Evolutionary conservation across 2,888 invertebrate genomes (phyloP).

Genomic region (Dasysyrphus albostriatus): DNA sequence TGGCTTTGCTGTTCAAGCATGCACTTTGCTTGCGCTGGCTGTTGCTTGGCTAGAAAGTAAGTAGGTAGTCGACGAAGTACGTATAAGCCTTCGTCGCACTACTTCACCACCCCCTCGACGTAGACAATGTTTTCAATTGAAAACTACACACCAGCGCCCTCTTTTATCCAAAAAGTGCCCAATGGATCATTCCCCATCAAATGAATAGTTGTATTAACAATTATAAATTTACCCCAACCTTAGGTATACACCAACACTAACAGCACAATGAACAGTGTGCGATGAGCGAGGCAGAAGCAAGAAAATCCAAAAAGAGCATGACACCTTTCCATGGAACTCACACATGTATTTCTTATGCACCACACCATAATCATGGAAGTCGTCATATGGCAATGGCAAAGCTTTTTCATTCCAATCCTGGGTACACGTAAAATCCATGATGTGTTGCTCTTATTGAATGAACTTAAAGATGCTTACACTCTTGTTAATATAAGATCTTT

Average conservation of each 20-base stretch:
- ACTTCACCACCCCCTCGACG: conserved; percentile 16
- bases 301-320: conserved; percentile 8
- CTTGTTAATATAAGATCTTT: background rate
- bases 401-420: conserved; percentile 19
- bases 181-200: conserved; percentile 64
- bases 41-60: conserved; percentile 76
- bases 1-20: conserved; percentile 69
- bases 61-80: conserved; percentile 76
- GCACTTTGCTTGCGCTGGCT: conserved; percentile 73
- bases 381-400: conserved; percentile 8
- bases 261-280: conserved; percentile 11
- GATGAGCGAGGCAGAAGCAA: background rate
- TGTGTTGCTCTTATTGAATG: background rate
- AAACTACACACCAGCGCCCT: conserved; percentile 59
- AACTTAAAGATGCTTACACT: conserved; percentile 3
- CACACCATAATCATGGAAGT: conserved; percentile 19
- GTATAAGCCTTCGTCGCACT: conserved; percentile 11
- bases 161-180: conserved; percentile 56
- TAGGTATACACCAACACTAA: background rate
- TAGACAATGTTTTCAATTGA: background rate
- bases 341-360: background rate
- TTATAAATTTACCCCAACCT: conserved; percentile 21
- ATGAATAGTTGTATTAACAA: background rate
- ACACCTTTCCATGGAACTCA: conserved; percentile 21
- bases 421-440: background rate